Evolutionary conservation across 2,797 vertebrate genomes (phyloP).

Genomic region (Trichosurus vulpecula): DNA sequence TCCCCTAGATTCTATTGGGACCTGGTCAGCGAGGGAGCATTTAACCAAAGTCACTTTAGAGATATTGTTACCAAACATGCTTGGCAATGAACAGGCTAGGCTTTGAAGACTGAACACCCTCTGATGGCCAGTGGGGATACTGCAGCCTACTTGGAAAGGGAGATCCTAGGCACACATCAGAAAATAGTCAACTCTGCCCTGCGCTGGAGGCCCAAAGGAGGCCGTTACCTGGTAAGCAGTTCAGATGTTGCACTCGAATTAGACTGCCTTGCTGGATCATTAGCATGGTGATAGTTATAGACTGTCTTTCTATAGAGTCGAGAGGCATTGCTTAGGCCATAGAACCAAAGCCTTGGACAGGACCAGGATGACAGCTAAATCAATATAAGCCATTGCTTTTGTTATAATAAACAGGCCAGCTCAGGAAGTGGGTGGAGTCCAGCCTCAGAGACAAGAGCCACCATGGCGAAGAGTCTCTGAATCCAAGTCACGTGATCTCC

Average conservation of each 20-base stretch:
- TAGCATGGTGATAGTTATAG: neutral
- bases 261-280: neutral
- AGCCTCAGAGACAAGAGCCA: neutral
- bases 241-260: neutral
- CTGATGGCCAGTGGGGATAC: neutral
- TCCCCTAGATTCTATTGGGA: neutral
- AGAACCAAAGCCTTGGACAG: neutral
- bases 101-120: neutral
- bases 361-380: neutral
- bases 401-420: neutral
- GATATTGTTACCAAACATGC: neutral
- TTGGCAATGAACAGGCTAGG: neutral
- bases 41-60: neutral
- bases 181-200: neutral
- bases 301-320: neutral
- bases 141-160: neutral
- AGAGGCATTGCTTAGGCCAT: neutral
- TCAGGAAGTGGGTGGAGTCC: neutral
- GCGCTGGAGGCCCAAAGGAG: neutral
- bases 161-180: neutral
- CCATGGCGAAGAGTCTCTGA: too few species aligned
- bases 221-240: neutral
- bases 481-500: neutral
- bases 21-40: neutral
- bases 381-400: neutral